Evolutionary conservation across 2,888 invertebrate genomes (phyloP).

Genomic region (Philereme transversata): DNA sequence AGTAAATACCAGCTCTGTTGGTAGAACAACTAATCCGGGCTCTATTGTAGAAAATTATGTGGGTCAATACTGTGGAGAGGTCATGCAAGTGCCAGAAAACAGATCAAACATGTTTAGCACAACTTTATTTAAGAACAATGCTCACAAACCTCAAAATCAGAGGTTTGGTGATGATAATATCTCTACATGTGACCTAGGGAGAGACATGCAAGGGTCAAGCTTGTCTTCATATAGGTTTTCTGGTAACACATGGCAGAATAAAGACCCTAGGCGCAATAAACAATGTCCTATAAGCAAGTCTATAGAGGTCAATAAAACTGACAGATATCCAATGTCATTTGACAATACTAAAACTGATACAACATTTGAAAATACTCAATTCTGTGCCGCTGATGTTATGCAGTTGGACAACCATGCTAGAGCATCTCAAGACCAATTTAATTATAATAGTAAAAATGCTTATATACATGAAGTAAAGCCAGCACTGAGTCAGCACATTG

Average conservation of each 20-base stretch:
- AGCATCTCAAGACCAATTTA: too few species aligned
- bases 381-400: too few species aligned
- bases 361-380: too few species aligned
- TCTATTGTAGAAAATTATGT: not conserved
- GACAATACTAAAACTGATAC: too few species aligned
- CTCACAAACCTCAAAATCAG: not conserved
- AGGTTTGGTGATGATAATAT: not conserved
- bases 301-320: too few species aligned
- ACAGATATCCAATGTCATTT: too few species aligned
- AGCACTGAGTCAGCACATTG: not conserved
- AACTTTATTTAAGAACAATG: not conserved
- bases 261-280: too few species aligned
- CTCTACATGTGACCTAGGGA: not conserved
- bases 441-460: not conserved
- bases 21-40: not conserved
- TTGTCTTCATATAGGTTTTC: not conserved
- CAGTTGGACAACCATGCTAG: too few species aligned
- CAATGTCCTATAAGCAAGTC: too few species aligned
- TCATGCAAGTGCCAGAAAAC: conserved; percentile 4
- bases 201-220: not conserved
- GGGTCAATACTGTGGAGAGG: not conserved
- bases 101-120: conserved; percentile 5
- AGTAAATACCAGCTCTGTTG: not conserved
- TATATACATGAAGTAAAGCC: not conserved
- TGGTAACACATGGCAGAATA: too few species aligned